Evolutionary conservation across 2,113 vertebrate genomes (phyloP).

Genomic region (Piliocolobus tephrosceles): DNA sequence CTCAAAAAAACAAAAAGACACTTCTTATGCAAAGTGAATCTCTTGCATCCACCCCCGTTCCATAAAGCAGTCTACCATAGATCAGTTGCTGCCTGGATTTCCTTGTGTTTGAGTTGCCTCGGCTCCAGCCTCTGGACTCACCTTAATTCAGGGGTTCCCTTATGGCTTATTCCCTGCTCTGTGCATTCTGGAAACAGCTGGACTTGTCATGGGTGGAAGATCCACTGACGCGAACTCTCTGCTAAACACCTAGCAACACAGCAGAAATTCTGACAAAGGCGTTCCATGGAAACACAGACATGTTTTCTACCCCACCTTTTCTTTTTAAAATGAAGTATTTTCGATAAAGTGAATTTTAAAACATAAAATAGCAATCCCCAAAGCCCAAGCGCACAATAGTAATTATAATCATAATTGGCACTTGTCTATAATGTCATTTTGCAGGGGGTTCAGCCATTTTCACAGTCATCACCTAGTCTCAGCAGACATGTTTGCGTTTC

Average conservation of each 20-base stretch:
- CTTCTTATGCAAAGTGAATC: background rate
- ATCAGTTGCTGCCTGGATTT: background rate
- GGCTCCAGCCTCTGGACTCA: background rate
- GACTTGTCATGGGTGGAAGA: background rate
- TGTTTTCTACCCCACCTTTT: background rate
- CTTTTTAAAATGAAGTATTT: background rate
- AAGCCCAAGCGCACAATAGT: background rate
- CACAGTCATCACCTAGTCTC: background rate
- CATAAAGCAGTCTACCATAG: too few relatives aligned
- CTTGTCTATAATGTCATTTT: background rate
- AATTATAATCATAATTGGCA: background rate
- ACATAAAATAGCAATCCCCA: background rate
- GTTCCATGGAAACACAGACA: background rate
- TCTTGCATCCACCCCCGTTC: background rate
- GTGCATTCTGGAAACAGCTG: background rate
- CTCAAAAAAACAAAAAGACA: background rate
- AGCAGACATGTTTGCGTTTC: background rate
- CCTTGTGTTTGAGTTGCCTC: background rate
- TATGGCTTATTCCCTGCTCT: background rate
- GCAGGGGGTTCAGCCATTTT: background rate
- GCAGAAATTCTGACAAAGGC: background rate
- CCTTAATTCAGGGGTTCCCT: background rate
- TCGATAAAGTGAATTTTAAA: background rate
- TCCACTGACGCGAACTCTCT: rapidly evolving
- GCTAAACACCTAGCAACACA: background rate